Evolutionary conservation across 2,888 invertebrate genomes (phyloP).

Genomic region (Blomia tropicalis): DNA sequence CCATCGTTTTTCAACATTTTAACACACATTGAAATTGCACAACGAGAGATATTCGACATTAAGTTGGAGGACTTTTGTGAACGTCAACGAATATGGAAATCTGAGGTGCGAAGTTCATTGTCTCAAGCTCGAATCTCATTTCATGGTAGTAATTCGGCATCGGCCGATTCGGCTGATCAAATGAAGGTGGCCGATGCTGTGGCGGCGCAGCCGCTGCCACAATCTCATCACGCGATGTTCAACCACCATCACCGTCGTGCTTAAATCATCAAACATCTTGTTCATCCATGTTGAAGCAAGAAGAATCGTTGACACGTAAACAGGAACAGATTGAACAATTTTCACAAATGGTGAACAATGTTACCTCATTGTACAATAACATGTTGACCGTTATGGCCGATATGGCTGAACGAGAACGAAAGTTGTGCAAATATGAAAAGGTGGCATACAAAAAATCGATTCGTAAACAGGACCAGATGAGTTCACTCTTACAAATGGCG

Average conservation of each 20-base stretch:
- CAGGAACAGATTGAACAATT: conserved; percentile 4
- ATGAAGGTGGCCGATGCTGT: no score
- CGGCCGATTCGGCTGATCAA: no score
- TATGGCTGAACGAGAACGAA: conserved; percentile 3
- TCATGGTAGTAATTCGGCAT: background rate
- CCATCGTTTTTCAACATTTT: conserved; percentile 79
- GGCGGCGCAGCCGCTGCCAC: no score
- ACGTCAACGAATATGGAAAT: conserved; percentile 43
- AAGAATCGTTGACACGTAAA: background rate
- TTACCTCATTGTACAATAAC: background rate
- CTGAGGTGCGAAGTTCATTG: conserved; percentile 28
- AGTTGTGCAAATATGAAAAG: background rate
- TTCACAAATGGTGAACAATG: background rate
- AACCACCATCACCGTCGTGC: no score
- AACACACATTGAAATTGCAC: conserved; percentile 75
- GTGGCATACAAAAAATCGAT: background rate
- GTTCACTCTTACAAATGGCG: background rate
- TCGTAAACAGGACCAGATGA: background rate
- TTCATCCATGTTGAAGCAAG: no score
- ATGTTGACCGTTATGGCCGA: background rate
- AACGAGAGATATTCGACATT: conserved; percentile 52
- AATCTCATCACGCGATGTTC: no score
- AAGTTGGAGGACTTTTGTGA: conserved; percentile 58
- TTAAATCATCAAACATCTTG: no score
- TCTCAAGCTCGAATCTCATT: conserved; percentile 42